Percentiles rank a stretch among this genome's conserved stretches.
Conservation (phyloP, 2,888 invertebrate species). For the Dysmachus trigonus region DNA sequence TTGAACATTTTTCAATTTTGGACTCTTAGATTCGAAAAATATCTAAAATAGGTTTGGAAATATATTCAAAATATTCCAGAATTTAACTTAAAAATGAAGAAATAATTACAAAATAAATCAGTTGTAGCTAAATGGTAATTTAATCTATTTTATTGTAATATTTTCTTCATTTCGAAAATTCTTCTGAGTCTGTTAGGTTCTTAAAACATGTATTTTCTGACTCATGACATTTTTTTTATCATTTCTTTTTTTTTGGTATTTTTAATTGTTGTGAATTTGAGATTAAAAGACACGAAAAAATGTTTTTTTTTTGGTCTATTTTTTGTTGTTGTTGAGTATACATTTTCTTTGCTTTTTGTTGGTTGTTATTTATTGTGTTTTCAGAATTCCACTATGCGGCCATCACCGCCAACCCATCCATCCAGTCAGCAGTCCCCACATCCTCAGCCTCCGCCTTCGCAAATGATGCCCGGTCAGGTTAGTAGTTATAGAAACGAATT, state of each 20-base stretch:
- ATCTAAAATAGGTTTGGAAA: too few relatives aligned
- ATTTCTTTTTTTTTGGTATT: constrained; percentile 38
- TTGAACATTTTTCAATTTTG: too few relatives aligned
- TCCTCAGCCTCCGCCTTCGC: constrained; percentile 83
- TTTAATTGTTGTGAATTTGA: not conserved
- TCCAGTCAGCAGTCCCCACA: constrained; percentile 92
- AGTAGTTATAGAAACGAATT: constrained; percentile 46
- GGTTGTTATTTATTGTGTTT: constrained; percentile 60
- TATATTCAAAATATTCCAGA: too few relatives aligned
- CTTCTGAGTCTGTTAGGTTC: not conserved
- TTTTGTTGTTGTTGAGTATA: not conserved
- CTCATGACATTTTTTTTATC: constrained; percentile 2
- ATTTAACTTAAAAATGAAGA: too few relatives aligned
- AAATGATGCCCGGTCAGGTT: constrained; percentile 81
- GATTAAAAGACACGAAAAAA: not conserved
- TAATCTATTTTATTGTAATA: not conserved
- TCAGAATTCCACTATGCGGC: constrained; percentile 82
- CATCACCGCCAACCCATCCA: constrained; percentile 85
- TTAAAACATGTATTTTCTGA: not conserved
- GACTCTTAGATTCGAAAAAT: too few relatives aligned
- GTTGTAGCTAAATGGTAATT: not conserved
- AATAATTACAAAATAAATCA: too few relatives aligned
- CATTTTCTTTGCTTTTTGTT: constrained; percentile 50
- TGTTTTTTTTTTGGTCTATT: not conserved
- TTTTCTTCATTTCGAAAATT: not conserved